phyloP scores from a whole-genome alignment of 2,113 vertebrate genomes.

The Periophthalmodon schlosseri region DNA sequence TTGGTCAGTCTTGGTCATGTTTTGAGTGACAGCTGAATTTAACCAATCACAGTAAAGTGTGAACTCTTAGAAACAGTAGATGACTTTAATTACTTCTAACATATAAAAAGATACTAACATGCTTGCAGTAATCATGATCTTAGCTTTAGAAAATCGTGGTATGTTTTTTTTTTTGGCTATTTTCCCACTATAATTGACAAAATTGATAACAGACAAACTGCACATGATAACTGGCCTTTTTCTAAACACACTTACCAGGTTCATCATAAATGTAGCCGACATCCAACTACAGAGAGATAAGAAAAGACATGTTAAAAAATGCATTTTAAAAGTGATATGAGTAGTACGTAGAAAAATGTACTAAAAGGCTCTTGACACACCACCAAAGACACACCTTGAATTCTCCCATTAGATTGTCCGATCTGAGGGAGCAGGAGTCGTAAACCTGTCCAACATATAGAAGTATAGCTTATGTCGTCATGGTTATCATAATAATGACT shows the following conservation, averaged over 20 bases:
- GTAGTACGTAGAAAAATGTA: not conserved
- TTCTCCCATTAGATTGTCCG: slow-evolving; percentile 92
- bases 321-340: not conserved
- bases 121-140: no score
- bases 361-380: not conserved
- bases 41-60: no score
- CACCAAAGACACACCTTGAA: slow-evolving; percentile 88
- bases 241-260: slow-evolving; percentile 79
- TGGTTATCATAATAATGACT: not conserved
- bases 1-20: no score
- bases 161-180: no score
- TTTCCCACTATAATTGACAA: no score
- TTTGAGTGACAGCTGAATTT: no score
- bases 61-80: no score
- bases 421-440: slow-evolving; percentile 88
- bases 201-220: not conserved
- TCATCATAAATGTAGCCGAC: slow-evolving; percentile 93
- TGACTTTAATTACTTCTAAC: no score
- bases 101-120: no score
- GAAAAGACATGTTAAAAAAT: not conserved
- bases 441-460: slow-evolving; percentile 80
- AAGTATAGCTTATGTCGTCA: not conserved
- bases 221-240: not conserved
- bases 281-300: slow-evolving; percentile 82
- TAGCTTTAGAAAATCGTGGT: no score